phyloP scores from a whole-genome alignment of 2,888 invertebrate species.

The Rhopalosiphum nymphaeae region DNA sequence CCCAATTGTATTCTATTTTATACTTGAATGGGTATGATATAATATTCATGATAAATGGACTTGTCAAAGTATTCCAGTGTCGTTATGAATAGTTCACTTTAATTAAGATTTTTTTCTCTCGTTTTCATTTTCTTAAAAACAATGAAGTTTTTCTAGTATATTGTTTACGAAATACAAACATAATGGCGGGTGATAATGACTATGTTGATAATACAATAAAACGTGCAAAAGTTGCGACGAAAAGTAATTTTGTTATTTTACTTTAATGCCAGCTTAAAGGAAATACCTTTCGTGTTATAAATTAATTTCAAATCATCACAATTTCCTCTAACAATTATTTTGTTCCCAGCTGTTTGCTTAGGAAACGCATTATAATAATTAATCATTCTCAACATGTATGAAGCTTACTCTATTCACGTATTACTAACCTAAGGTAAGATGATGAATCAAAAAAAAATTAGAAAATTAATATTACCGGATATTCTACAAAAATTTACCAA shows the following conservation, averaged over 20 bases:
- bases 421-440: not conserved
- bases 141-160: constrained; percentile 2
- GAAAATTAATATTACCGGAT: not conserved
- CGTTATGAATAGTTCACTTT: constrained; percentile 28
- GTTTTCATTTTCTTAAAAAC: constrained; percentile 41
- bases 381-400: not conserved
- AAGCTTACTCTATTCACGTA: not conserved
- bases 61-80: constrained; percentile 18
- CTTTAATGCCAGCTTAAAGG: not conserved
- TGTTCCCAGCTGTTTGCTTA: not conserved
- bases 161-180: constrained; percentile 22
- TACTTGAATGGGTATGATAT: not conserved
- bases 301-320: constrained; percentile 4
- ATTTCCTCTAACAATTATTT: not conserved
- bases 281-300: not conserved
- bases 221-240: constrained; percentile 17
- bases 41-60: constrained; percentile 23
- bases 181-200: constrained; percentile 32
- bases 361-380: not conserved
- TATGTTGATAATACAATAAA: constrained; percentile 42
- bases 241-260: constrained; percentile 30
- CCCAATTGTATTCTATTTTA: not conserved
- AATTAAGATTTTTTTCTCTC: constrained; percentile 40
- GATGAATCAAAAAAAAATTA: not conserved
- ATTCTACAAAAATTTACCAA: not conserved